phyloP scores from a whole-genome alignment of 2,888 invertebrate species.

The Thalpophila matura region DNA sequence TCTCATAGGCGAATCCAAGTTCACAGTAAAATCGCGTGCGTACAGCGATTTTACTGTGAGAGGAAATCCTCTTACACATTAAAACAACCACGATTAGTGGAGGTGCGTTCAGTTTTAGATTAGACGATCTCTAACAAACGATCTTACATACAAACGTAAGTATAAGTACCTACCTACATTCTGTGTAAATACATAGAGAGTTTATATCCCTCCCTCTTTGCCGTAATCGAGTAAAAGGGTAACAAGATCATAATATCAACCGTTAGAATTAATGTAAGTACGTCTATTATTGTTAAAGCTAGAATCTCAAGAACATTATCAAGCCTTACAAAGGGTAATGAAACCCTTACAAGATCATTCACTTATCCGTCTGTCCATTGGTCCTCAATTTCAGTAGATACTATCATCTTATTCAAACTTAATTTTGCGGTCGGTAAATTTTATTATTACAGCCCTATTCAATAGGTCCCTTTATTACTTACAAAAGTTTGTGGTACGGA shows the following conservation, averaged over 20 bases:
- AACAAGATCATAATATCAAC: neutral
- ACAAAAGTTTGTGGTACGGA: conserved; percentile 19
- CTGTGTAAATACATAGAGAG: too few species aligned
- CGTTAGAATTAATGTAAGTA: conserved; percentile 22
- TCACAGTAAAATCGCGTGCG: too few species aligned
- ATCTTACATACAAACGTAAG: too few species aligned
- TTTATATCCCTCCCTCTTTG: too few species aligned
- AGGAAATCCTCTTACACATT: too few species aligned
- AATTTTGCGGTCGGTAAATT: conserved; percentile 55
- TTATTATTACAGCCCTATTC: conserved; percentile 45
- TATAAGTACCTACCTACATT: too few species aligned
- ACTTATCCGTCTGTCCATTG: conserved; percentile 39
- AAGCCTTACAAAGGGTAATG: conserved; percentile 30
- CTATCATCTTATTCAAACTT: conserved; percentile 45
- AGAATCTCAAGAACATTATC: conserved; percentile 6
- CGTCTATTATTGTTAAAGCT: conserved; percentile 10
- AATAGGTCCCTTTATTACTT: conserved; percentile 30
- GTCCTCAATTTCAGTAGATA: conserved; percentile 6
- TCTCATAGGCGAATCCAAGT: too few species aligned
- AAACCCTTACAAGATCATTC: conserved; percentile 39
- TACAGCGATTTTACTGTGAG: too few species aligned
- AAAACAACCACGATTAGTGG: too few species aligned
- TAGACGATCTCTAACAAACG: too few species aligned
- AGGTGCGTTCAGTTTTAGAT: too few species aligned
- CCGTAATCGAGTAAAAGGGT: too few species aligned